Percentiles rank a stretch among this genome's conserved stretches.
These are phyloP conservation scores for Anorthoa munda DNA, from an alignment of 2,888 invertebrate genomes.

Conservation along the genomic window DNA sequence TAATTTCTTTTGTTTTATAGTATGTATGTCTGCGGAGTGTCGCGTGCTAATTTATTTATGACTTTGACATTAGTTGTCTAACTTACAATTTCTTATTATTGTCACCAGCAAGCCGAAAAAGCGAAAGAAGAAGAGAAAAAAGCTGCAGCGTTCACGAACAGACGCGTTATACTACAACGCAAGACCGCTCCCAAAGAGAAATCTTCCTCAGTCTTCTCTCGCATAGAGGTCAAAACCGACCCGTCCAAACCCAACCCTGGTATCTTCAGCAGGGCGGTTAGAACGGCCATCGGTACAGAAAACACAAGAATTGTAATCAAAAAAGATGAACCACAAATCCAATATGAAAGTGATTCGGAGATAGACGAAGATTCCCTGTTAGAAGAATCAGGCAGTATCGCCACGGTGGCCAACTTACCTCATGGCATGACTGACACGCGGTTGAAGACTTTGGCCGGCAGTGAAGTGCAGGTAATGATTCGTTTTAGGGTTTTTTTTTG, in stretches of 20 bases:
- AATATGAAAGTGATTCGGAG: conserved; percentile 78
- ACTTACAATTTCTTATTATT: neutral
- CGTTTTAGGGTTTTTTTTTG: conserved; percentile 45
- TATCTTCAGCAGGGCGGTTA: conserved; percentile 85
- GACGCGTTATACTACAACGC: conserved; percentile 84
- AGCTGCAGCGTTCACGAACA: conserved; percentile 74
- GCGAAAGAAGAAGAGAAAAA: conserved; percentile 73
- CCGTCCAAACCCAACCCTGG: conserved; percentile 80
- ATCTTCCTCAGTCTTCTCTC: conserved; percentile 71
- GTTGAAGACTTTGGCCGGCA: conserved; percentile 84
- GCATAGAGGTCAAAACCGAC: conserved; percentile 76
- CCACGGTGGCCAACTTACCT: conserved; percentile 81
- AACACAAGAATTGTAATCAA: conserved; percentile 69
- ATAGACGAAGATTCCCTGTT: conserved; percentile 73
- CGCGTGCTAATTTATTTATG: too few relatives aligned
- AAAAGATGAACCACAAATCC: conserved; percentile 76
- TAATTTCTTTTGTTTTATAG: too few relatives aligned
- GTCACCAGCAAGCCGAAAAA: conserved; percentile 63
- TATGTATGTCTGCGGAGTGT: too few relatives aligned
- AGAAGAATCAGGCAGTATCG: conserved; percentile 70
- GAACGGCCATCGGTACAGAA: conserved; percentile 78
- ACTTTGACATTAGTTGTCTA: too few relatives aligned
- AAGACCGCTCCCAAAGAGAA: conserved; percentile 75
- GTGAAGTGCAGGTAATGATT: conserved; percentile 85
- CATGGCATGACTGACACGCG: conserved; percentile 88